Evolutionary conservation across 1,140 invertebrate genomes (phyloP).

Genomic region (Solenopsis invicta): DNA sequence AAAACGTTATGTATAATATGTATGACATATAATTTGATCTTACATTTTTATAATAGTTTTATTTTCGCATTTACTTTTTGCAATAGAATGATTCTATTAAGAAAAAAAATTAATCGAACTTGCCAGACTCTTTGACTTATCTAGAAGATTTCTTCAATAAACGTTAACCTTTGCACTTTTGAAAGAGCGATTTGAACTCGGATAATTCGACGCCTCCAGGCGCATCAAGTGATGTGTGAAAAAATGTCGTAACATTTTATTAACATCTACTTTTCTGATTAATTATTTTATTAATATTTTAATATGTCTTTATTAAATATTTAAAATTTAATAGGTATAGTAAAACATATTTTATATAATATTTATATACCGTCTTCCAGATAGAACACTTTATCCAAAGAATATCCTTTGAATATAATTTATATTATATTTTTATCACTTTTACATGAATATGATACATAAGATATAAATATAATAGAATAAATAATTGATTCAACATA

Average conservation of each 20-base stretch:
- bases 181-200: slow-evolving; percentile 35
- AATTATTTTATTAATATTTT: neutral
- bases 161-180: slow-evolving; percentile 56
- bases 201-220: neutral
- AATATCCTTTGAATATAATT: neutral
- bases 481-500: neutral
- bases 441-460: no score
- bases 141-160: slow-evolving; percentile 24
- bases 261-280: neutral
- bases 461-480: no score
- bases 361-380: neutral
- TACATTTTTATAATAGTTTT: neutral
- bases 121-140: slow-evolving; percentile 29
- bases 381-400: no score
- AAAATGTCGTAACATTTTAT: slow-evolving; percentile 1
- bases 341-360: neutral
- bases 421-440: slow-evolving; percentile 8
- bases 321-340: neutral
- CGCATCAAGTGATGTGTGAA: neutral
- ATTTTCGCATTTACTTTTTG: neutral
- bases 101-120: slow-evolving; percentile 2
- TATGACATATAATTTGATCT: no score
- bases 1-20: neutral
- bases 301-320: neutral
- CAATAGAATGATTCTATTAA: neutral